Conservation (phyloP, 2,113 vertebrate species). For the Dicentrarchus labrax region DNA sequence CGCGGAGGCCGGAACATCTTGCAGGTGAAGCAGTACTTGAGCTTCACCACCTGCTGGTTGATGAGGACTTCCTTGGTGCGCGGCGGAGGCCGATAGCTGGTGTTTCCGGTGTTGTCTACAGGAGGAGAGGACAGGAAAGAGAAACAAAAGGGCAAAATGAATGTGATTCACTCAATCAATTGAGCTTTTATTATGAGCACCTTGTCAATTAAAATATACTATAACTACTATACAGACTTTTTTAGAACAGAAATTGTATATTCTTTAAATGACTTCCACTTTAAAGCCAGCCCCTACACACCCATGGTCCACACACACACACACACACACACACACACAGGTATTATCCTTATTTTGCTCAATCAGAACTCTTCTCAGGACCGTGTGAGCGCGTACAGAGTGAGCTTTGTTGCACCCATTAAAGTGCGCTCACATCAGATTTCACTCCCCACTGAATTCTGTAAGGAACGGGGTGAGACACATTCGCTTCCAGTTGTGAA, state of each 20-base stretch:
- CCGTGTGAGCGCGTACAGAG: too few relatives aligned
- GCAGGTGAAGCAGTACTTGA: conserved; percentile 98
- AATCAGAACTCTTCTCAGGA: too few relatives aligned
- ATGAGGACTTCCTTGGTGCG: conserved; percentile 94
- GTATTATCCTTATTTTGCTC: too few relatives aligned
- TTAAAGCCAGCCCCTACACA: too few relatives aligned
- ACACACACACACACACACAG: too few relatives aligned
- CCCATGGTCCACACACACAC: too few relatives aligned
- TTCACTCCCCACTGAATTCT: too few relatives aligned
- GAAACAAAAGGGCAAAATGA: not conserved
- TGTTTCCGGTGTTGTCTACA: conserved; percentile 89
- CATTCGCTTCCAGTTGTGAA: not conserved
- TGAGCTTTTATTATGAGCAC: not conserved
- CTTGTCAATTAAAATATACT: not conserved
- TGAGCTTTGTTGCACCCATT: too few relatives aligned
- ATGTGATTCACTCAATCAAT: not conserved
- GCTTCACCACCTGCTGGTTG: conserved; percentile 93
- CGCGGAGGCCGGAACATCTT: conserved; percentile 96
- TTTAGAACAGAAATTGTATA: not conserved
- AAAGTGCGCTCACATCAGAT: too few relatives aligned
- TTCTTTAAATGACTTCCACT: too few relatives aligned
- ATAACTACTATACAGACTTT: not conserved
- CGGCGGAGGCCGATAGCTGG: conserved; percentile 90
- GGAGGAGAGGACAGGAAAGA: not conserved
- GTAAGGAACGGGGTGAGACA: not conserved